These are phyloP conservation scores for Pantala flavescens DNA, from an alignment of 1,140 invertebrate species.

Conservation along the genomic window DNA sequence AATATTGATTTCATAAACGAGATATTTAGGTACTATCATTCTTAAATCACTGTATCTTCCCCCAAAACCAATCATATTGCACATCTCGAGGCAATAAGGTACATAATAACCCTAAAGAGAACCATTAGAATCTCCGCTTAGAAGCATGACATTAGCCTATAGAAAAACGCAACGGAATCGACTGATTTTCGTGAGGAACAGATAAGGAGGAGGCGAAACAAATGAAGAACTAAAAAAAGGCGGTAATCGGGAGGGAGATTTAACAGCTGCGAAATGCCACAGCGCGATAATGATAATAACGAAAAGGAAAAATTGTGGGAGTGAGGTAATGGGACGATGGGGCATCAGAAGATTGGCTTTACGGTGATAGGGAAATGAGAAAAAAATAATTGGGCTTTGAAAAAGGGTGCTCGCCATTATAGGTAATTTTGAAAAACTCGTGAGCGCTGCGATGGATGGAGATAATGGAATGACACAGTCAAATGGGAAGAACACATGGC, in stretches of 20 bases:
- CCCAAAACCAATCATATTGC: too few species aligned
- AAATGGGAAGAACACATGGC: background rate
- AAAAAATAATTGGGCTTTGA: conserved; percentile 10
- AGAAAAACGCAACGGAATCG: too few species aligned
- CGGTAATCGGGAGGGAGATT: background rate
- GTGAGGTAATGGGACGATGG: background rate
- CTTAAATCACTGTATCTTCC: too few species aligned
- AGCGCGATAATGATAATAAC: background rate
- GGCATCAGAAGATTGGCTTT: background rate
- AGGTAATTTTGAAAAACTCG: conserved; percentile 2
- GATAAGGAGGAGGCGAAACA: background rate
- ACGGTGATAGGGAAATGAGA: conserved; percentile 8
- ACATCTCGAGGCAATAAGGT: too few species aligned
- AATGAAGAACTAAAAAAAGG: background rate
- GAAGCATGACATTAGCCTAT: too few species aligned
- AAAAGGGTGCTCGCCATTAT: background rate
- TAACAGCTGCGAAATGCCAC: background rate
- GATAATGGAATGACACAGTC: background rate
- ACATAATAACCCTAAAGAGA: too few species aligned
- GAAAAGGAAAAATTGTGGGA: background rate
- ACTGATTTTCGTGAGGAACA: too few species aligned
- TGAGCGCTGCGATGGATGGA: background rate
- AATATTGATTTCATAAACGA: too few species aligned
- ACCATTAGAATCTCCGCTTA: too few species aligned
- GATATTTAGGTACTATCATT: too few species aligned